A percentile compares a stretch with the other conserved stretches of the same genome.
Conservation (phyloP, 1,140 invertebrate species). For the Gryllus bimaculatus region DNA sequence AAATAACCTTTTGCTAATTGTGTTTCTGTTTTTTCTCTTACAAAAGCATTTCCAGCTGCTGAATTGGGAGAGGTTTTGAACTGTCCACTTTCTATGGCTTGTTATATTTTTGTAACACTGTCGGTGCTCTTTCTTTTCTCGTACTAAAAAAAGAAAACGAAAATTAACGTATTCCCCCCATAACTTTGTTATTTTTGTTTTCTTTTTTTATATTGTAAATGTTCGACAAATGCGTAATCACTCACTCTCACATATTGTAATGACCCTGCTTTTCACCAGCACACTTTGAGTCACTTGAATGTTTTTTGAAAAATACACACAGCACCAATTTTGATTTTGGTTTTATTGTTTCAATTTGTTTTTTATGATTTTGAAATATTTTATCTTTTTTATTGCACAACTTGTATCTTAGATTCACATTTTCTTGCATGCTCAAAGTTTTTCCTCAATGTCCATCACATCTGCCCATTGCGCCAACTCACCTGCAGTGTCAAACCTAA, state of each 20-base stretch:
- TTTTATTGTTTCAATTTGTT: conserved; percentile 19
- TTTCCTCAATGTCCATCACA: conserved; percentile 16
- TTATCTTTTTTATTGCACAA: conserved; percentile 21
- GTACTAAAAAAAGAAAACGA: conserved; percentile 12
- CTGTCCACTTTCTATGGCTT: conserved; percentile 16
- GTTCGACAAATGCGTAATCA: conserved; percentile 20
- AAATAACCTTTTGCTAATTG: conserved; percentile 15
- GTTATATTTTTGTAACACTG: conserved; percentile 14
- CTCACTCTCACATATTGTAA: conserved; percentile 22
- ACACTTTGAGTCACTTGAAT: conserved; percentile 20
- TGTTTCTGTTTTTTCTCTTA: conserved; percentile 19
- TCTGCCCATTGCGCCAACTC: not conserved
- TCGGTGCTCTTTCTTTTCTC: conserved; percentile 17
- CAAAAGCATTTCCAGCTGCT: conserved; percentile 18
- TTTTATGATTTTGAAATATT: conserved; percentile 14
- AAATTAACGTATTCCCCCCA: conserved; percentile 10
- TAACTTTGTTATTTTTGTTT: conserved; percentile 13
- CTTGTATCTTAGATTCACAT: conserved; percentile 21
- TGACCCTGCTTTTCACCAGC: conserved; percentile 22
- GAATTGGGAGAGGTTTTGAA: conserved; percentile 19
- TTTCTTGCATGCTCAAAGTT: conserved; percentile 19
- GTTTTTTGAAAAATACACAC: conserved; percentile 22
- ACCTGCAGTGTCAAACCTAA: conserved; percentile 34
- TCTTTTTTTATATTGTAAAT: conserved; percentile 21
- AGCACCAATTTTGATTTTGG: conserved; percentile 19